Base-by-base conservation (phyloP, 2,888 invertebrate species). In the Rugalucina vietnamica region DNA sequence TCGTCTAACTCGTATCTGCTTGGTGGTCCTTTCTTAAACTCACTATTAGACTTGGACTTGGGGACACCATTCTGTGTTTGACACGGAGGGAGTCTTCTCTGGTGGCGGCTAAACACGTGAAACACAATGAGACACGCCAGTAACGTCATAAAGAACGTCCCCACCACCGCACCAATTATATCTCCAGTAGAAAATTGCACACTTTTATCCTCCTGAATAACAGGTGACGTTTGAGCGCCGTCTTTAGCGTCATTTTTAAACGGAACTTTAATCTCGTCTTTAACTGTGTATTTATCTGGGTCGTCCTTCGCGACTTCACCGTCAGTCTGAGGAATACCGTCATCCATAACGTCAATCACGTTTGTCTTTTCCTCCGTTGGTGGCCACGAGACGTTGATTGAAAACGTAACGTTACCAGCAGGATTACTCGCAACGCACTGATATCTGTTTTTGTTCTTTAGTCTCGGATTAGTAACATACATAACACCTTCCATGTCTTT, bases 341-440 rank as follows among this genome's bases (percentile, higher is more conserved):
- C 74, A 73, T 79, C 39, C 79, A 78, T 75, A 18, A 79, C 81
- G 12, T 84, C 81, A 14, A 70, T 79, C 0, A 60, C 60, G 36
- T 84, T 76, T 14, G 43, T 49, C 37, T 78, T 49, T 50, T 75
- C 85, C 14, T 79, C 79, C 74, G 18, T 74, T 32, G 85, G 84
- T 21, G 94, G 94, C 93, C 93, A 93, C 18, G 92, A 91, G n/a
- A 94, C 93, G 84, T 94, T 94, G 36, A 94, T 86, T 1, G 93
- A 93, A 50, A 95, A 90, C 18, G 94, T 94, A 14, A 94, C 94
- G 82, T 94, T 94, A 1, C 95, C 95, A 0, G 94, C 94, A 0
- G 93, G 93, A 85, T 95, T 95, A 83, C 91, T 92, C 5, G 95
- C 95, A 24, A 94, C 88, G 82, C 95, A 95, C 81, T 92, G 91